These are phyloP conservation scores for Hephaestus fuliginosus DNA, from an alignment of 2,797 vertebrate species.

Conservation along the genomic window DNA sequence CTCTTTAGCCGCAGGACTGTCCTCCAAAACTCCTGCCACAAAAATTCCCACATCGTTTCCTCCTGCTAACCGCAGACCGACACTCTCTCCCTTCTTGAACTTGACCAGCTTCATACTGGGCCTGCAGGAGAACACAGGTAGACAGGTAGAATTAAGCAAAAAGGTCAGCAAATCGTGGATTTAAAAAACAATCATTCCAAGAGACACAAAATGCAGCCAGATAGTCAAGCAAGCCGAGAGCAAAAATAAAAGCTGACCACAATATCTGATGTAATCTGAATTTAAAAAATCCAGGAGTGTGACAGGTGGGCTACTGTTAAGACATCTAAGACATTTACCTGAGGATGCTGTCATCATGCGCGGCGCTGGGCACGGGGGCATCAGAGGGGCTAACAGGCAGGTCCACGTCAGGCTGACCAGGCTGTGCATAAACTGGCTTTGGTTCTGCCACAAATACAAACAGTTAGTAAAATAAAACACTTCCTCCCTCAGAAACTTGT, in stretches of 20 bases:
- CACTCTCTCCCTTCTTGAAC: conserved; percentile 98
- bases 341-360: conserved; percentile 96
- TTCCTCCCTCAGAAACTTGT: not conserved
- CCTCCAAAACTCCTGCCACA: conserved; percentile 97
- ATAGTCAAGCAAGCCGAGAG: not conserved
- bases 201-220: conserved; percentile 4
- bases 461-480: not conserved
- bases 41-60: conserved; percentile 99
- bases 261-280: not conserved
- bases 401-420: conserved; percentile 97
- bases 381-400: conserved; percentile 97
- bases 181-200: conserved; percentile 28
- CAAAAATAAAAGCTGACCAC: conserved; percentile 9
- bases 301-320: not conserved
- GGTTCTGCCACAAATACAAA: conserved; percentile 87
- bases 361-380: conserved; percentile 92
- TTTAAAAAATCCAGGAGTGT: not conserved
- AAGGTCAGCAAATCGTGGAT: conserved; percentile 23
- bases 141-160: conserved; percentile 28
- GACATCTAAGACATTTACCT: conserved; percentile 80
- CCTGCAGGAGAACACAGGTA: conserved; percentile 79
- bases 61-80: conserved; percentile 95
- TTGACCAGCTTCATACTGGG: conserved; percentile 99
- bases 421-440: conserved; percentile 97
- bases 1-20: conserved; percentile 97